phyloP scores from a whole-genome alignment of 2,888 invertebrate species.

The Apamea anceps region DNA sequence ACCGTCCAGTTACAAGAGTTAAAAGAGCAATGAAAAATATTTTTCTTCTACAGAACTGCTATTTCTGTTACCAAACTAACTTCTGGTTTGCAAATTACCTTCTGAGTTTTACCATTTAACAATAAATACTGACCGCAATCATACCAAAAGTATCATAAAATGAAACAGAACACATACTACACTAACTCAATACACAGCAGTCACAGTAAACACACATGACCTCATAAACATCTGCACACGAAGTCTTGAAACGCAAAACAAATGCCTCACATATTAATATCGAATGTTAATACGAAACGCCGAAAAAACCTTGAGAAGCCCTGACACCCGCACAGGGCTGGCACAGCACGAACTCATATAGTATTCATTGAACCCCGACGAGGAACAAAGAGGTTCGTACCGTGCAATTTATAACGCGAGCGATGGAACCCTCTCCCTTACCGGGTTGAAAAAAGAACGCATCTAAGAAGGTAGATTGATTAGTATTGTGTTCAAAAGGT shows the following conservation, averaged over 20 bases:
- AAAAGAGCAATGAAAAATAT: no score
- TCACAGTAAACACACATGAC: slow-evolving; percentile 8
- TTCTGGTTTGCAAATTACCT: neutral
- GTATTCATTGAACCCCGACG: slow-evolving; percentile 66
- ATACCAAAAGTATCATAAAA: neutral
- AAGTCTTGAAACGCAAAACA: slow-evolving; percentile 37
- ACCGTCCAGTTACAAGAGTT: neutral
- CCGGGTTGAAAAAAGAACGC: slow-evolving; percentile 40
- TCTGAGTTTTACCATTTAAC: neutral
- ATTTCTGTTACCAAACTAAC: neutral
- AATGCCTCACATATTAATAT: slow-evolving; percentile 55
- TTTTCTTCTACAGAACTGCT: neutral
- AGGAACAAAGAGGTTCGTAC: slow-evolving; percentile 61
- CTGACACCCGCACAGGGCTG: slow-evolving; percentile 48
- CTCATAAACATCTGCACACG: slow-evolving; percentile 15
- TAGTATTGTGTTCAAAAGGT: slow-evolving; percentile 38
- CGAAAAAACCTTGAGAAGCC: slow-evolving; percentile 57
- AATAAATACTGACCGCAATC: neutral
- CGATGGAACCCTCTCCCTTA: slow-evolving; percentile 48
- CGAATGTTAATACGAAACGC: slow-evolving; percentile 56
- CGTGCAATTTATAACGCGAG: slow-evolving; percentile 60
- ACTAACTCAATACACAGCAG: slow-evolving; percentile 1
- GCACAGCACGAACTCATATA: slow-evolving; percentile 62
- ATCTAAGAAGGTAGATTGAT: slow-evolving; percentile 60
- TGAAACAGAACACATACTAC: neutral